Percentiles rank a stretch among this genome's conserved stretches.
Conservation (phyloP, 1,140 invertebrate species). For the Pseudomyrmex gracilis region DNA sequence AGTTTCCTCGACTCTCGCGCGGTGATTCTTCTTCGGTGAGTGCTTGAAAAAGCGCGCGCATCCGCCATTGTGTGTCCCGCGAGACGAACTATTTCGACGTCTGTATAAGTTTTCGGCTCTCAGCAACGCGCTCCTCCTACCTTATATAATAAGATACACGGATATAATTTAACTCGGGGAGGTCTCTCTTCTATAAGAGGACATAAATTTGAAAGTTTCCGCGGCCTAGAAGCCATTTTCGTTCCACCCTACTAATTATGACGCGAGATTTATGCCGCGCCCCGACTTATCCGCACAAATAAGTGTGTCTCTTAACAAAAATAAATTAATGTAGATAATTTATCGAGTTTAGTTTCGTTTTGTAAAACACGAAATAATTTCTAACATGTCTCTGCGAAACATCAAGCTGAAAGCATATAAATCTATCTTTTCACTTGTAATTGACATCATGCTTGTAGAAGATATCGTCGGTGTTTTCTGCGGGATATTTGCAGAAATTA, state of each 20-base stretch:
- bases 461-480: constrained; percentile 7
- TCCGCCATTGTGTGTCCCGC: constrained; percentile 11
- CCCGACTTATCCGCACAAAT: constrained; percentile 61
- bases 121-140: background rate
- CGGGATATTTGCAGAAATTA: no score
- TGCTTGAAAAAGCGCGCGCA: constrained; percentile 31
- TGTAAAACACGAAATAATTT: constrained; percentile 6
- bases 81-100: constrained; percentile 47
- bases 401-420: background rate
- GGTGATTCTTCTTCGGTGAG: constrained; percentile 49
- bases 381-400: background rate
- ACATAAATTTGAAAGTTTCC: constrained; percentile 61
- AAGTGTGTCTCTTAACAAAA: constrained; percentile 41
- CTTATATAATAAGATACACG: constrained; percentile 59
- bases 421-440: background rate
- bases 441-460: background rate
- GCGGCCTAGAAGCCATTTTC: constrained; percentile 58
- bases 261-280: constrained; percentile 50
- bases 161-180: constrained; percentile 57
- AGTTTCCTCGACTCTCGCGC: constrained; percentile 43
- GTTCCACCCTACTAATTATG: constrained; percentile 63
- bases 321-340: constrained; percentile 32
- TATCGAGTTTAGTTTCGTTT: constrained; percentile 40
- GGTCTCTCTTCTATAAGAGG: constrained; percentile 53
- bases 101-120: constrained; percentile 33